A percentile compares a stretch with the other conserved stretches of the same genome.
Evolutionary conservation across 1,140 invertebrate species (phyloP).

Genomic region (Lysiphlebus fabarum): DNA sequence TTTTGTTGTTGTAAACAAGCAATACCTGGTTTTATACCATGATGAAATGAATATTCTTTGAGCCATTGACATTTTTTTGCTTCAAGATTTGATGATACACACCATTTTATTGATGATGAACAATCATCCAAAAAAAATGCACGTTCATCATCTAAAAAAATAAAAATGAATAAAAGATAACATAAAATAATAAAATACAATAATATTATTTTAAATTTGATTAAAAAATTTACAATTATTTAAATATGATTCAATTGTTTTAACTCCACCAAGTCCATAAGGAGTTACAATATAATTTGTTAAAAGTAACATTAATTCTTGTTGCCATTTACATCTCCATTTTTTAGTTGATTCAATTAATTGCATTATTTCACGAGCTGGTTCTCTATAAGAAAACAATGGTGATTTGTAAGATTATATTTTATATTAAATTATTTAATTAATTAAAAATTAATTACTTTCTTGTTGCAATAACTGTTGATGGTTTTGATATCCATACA

Average conservation of each 20-base stretch:
- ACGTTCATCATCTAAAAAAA: too few species aligned
- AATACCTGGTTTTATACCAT: slow-evolving; percentile 70
- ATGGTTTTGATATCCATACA: slow-evolving; percentile 74
- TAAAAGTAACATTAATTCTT: slow-evolving; percentile 56
- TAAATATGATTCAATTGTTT: too few species aligned
- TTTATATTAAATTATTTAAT: slow-evolving; percentile 29
- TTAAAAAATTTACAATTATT: too few species aligned
- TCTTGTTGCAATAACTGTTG: slow-evolving; percentile 65
- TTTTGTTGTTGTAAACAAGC: slow-evolving; percentile 61
- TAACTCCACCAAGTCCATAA: too few species aligned
- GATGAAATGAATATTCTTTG: slow-evolving; percentile 64
- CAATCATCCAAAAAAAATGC: too few species aligned
- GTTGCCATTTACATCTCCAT: slow-evolving; percentile 52
- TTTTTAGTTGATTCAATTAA: slow-evolving; percentile 52
- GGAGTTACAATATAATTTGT: slow-evolving; percentile 19
- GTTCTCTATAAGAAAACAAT: too few species aligned
- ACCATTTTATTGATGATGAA: slow-evolving; percentile 45
- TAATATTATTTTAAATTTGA: too few species aligned
- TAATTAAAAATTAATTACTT: slow-evolving; percentile 43
- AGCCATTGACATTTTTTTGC: slow-evolving; percentile 73
- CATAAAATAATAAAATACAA: background rate
- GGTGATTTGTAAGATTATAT: too few species aligned
- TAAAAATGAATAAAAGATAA: slow-evolving; percentile 50
- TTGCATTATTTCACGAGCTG: slow-evolving; percentile 14
- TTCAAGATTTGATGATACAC: slow-evolving; percentile 60